phyloP scores from a whole-genome alignment of 2,888 invertebrate species.

The Pteria penguin region DNA sequence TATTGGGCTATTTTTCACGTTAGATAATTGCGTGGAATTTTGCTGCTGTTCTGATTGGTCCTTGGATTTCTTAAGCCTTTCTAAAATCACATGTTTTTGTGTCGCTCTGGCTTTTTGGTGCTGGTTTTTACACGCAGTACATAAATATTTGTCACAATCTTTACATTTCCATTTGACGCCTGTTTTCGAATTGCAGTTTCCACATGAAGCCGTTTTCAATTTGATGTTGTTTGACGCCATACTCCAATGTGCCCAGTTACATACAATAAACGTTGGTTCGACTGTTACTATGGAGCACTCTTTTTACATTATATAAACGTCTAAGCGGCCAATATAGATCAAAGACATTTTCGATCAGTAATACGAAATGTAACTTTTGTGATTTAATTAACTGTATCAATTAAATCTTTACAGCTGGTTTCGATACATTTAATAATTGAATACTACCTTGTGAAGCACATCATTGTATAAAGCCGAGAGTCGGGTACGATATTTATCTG shows the following conservation, averaged over 20 bases:
- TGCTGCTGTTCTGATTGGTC: not conserved
- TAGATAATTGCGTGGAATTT: not conserved
- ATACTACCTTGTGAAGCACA: too few relatives aligned
- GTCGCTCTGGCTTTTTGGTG: constrained; percentile 11
- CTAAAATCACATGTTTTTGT: constrained; percentile 9
- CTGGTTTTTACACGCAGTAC: constrained; percentile 5
- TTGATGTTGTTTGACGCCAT: not conserved
- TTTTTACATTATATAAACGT: not conserved
- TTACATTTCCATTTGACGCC: constrained; percentile 22
- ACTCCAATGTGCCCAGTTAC: not conserved
- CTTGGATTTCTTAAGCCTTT: not conserved
- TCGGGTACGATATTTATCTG: too few relatives aligned
- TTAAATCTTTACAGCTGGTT: too few relatives aligned
- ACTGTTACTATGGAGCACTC: not conserved
- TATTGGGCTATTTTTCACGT: not conserved
- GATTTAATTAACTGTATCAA: too few relatives aligned
- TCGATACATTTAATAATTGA: too few relatives aligned
- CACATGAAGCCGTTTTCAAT: constrained; percentile 5
- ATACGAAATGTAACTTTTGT: too few relatives aligned
- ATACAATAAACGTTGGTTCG: not conserved
- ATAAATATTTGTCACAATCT: constrained; percentile 22
- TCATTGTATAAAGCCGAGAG: too few relatives aligned
- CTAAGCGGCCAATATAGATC: too few relatives aligned
- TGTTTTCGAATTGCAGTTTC: not conserved
- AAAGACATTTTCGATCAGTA: too few relatives aligned